Base-by-base conservation (phyloP, 2,113 vertebrate genomes). In the Sinocyclocheilus anophthalmus region DNA sequence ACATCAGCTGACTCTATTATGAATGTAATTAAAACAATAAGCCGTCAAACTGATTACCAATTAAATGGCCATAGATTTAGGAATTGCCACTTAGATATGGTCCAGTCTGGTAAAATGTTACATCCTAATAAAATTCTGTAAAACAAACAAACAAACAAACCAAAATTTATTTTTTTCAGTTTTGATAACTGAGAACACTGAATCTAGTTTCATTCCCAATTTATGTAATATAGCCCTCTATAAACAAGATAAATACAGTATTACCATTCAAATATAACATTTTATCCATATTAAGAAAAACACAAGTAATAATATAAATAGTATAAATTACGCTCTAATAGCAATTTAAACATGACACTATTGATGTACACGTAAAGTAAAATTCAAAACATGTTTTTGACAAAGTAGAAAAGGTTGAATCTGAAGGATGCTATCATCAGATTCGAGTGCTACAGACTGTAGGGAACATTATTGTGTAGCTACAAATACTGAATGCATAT, bases 301-400 rank as follows among this genome's bases (percentile, higher is more conserved):
- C 33, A 79, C 30, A 57, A 57, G 18, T 57, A 20, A 63, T 45
- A 33, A 30, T 67, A 67, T 82, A 82, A 82, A 82, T 53, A 69
- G 63, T 69, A 82, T 69, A 82, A 82, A 67, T 82, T 82, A 82
- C 50, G 61, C 42, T 69, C 42, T 82, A 67, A 33, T 18, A 30
- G 24, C 61, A 33, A 69, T 22, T 50, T 22, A 69, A 26, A 69
- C 80, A 82, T 63, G 22, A 67, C 30, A 5, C 22, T 18, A 24
- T 50, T 3, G 14, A 42, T 76, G n/a, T 76, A 24, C 75, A 76
- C 10, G 75, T 76, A 76, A 61, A 6, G 22, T 72, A n/a, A 33
- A 76, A 53, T 61, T 78, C 55, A 50, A 76, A 82, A 78, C 45
- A 3, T 48, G 45, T 50, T 3, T 13, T 3, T 13, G 48, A 3